Percentiles rank a stretch among this genome's conserved stretches.
Evolutionary conservation across 2,113 vertebrate species (phyloP).

Genomic region (Miniopterus natalensis): DNA sequence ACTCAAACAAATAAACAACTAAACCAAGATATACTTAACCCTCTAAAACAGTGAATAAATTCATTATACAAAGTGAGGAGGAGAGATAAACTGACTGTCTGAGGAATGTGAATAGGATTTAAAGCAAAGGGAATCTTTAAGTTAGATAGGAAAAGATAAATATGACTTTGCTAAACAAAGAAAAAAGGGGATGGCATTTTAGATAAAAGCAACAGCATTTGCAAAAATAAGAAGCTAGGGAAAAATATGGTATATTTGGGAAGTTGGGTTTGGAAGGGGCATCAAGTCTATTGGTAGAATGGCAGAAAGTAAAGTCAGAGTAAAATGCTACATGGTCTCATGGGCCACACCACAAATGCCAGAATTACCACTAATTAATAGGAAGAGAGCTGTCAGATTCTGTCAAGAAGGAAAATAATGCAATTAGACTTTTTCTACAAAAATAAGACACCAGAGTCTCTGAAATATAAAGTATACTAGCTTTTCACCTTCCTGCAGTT

Average conservation of each 20-base stretch:
- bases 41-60: slow-evolving; percentile 61
- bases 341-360: fast-evolving
- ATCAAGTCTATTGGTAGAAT: neutral
- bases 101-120: neutral
- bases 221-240: neutral
- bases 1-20: slow-evolving; percentile 13
- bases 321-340: neutral
- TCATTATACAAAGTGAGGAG: neutral
- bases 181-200: neutral
- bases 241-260: neutral
- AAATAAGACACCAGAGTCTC: neutral
- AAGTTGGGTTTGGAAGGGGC: neutral
- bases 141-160: neutral
- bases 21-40: slow-evolving; percentile 51
- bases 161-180: neutral
- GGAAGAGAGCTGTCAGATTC: neutral
- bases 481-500: neutral
- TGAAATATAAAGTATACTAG: neutral
- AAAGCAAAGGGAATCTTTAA: slow-evolving; percentile 19
- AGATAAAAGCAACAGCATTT: neutral
- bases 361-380: neutral
- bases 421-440: neutral
- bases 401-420: neutral
- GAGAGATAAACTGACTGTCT: neutral
- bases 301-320: neutral